phyloP scores from a whole-genome alignment of 2,888 invertebrate species.

The Gibbula magus region DNA sequence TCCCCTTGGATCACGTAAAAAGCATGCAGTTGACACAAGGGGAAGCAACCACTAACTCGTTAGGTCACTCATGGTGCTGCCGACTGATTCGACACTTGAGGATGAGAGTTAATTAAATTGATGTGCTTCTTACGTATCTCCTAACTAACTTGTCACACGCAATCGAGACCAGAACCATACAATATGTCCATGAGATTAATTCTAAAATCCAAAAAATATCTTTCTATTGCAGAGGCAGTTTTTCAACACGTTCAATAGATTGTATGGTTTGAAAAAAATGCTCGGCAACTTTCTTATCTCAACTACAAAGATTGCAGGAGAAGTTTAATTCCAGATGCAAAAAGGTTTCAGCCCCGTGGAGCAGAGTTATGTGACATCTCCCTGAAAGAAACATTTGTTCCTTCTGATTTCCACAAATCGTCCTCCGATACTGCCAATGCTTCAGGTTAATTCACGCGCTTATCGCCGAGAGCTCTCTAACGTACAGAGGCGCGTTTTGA shows the following conservation, averaged over 20 bases:
- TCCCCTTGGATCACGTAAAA: too few species aligned
- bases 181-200: conserved; percentile 17
- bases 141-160: conserved; percentile 5
- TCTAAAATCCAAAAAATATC: background rate
- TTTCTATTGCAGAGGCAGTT: background rate
- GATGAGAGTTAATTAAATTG: background rate
- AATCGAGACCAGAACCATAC: background rate
- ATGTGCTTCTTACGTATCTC: background rate
- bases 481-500: conserved; percentile 32
- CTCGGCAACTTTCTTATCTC: background rate
- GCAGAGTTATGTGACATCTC: conserved; percentile 12
- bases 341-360: background rate
- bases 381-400: conserved; percentile 23
- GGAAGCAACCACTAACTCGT: too few species aligned
- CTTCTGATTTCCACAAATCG: conserved; percentile 21
- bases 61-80: too few species aligned
- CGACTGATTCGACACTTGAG: too few species aligned
- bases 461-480: conserved; percentile 17
- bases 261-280: background rate
- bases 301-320: conserved; percentile 20
- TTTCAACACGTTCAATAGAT: conserved; percentile 9
- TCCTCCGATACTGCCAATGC: conserved; percentile 3
- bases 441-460: conserved; percentile 19
- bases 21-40: too few species aligned
- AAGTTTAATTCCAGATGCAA: conserved; percentile 15